A percentile compares a stretch with the other conserved stretches of the same genome.
Conservation (phyloP, 1,140 invertebrate species). For the Drosophila erecta region DNA sequence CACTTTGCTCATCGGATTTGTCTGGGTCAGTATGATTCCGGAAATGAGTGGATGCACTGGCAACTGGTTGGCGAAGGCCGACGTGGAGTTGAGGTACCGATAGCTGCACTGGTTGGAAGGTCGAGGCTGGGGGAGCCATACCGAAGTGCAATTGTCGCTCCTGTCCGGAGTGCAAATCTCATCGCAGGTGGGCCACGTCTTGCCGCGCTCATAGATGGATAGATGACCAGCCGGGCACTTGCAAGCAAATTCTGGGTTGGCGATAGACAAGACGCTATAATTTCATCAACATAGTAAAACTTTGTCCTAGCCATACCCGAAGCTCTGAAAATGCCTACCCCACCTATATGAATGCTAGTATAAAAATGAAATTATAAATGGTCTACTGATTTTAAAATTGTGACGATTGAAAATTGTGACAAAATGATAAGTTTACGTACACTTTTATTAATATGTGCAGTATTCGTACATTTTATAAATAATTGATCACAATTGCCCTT, state of each 20-base stretch:
- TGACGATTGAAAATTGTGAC: too few species aligned
- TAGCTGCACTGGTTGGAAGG: conserved; percentile 22
- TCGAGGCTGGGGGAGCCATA: conserved; percentile 18
- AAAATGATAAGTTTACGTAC: too few species aligned
- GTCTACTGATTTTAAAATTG: too few species aligned
- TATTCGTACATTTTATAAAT: too few species aligned
- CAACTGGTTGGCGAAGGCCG: conserved; percentile 27
- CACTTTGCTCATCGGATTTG: conserved; percentile 30
- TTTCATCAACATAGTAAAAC: too few species aligned
- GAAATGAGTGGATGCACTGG: conserved; percentile 24
- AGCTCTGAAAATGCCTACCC: too few species aligned
- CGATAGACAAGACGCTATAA: too few species aligned
- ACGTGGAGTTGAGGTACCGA: conserved; percentile 54
- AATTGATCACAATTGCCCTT: too few species aligned
- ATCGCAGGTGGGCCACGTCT: conserved; percentile 64
- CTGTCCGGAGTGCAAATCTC: conserved; percentile 49
- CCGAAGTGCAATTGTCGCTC: conserved; percentile 36
- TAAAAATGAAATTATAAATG: too few species aligned
- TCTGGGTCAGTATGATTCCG: conserved; percentile 40
- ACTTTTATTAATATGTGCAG: too few species aligned
- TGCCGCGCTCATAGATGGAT: conserved; percentile 59
- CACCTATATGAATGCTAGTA: too few species aligned
- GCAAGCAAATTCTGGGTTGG: conserved; percentile 55
- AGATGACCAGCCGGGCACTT: conserved; percentile 53
- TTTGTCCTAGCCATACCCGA: too few species aligned